Conservation (phyloP, 2,888 invertebrate genomes). For the Chloroclystis v-ata region DNA sequence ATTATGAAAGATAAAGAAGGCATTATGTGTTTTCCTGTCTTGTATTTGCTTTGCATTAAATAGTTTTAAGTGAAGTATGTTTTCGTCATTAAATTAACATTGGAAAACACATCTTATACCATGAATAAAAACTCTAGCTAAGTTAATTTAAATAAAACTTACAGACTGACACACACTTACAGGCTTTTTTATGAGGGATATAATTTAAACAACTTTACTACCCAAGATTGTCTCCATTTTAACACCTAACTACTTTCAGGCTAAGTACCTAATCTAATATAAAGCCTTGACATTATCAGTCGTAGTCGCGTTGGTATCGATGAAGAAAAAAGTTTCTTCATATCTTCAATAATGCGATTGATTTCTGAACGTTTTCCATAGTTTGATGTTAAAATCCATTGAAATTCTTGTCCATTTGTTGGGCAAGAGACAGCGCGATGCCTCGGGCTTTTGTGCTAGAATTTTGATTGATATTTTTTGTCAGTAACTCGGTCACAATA, state of each 20-base stretch:
- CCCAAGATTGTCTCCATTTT: background rate
- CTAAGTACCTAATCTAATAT: background rate
- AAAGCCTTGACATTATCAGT: background rate
- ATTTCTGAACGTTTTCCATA: constrained; percentile 12
- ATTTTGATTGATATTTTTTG: constrained; percentile 79
- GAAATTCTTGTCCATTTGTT: constrained; percentile 32
- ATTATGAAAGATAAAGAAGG: constrained; percentile 13
- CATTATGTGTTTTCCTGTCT: constrained; percentile 12
- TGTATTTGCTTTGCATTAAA: constrained; percentile 6
- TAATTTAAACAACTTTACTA: background rate
- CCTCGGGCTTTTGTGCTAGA: constrained; percentile 75
- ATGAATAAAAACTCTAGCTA: too few relatives aligned
- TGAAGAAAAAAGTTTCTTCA: background rate
- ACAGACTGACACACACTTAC: too few relatives aligned
- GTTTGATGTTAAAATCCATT: constrained; percentile 21
- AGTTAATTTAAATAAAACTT: too few relatives aligned
- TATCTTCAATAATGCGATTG: constrained; percentile 2
- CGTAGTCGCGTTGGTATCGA: background rate
- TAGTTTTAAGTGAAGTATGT: background rate
- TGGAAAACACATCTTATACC: too few relatives aligned
- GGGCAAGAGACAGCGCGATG: constrained; percentile 61
- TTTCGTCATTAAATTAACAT: constrained; percentile 1
- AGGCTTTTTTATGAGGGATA: background rate
- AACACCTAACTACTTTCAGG: background rate
- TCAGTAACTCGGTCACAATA: constrained; percentile 74